A percentile compares a stretch with the other conserved stretches of the same genome.
Evolutionary conservation across 2,797 vertebrate genomes (phyloP).

Genomic region (Sebastes steindachneri): DNA sequence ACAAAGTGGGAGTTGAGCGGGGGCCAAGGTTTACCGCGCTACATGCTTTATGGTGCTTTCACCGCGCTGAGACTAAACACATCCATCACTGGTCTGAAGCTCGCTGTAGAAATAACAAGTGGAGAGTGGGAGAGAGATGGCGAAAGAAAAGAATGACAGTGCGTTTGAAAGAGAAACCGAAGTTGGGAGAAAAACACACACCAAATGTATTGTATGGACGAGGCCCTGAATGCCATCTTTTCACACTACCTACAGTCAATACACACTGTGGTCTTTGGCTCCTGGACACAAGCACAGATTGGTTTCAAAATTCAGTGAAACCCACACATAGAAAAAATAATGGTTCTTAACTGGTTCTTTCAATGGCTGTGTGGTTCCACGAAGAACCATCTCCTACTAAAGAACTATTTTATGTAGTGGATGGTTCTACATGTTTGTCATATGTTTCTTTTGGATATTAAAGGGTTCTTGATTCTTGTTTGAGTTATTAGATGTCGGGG

Average conservation of each 20-base stretch:
- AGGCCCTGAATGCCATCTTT: constrained; percentile 25
- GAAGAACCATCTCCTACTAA: too few relatives aligned
- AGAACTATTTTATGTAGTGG: too few relatives aligned
- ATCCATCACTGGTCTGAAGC: constrained; percentile 50
- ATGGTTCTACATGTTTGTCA: too few relatives aligned
- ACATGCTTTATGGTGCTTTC: constrained; percentile 61
- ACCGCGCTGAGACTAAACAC: constrained; percentile 64
- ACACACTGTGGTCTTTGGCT: not conserved
- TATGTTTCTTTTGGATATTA: too few relatives aligned
- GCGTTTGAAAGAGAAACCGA: constrained; percentile 14
- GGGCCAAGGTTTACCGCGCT: constrained; percentile 38
- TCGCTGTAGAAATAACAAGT: constrained; percentile 47
- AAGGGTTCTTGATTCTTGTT: too few relatives aligned
- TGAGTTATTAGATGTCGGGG: too few relatives aligned
- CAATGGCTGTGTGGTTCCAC: too few relatives aligned
- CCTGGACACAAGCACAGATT: not conserved
- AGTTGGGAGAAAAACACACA: constrained; percentile 10
- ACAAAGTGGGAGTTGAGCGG: constrained; percentile 23
- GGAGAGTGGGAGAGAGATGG: constrained; percentile 16
- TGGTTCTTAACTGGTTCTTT: too few relatives aligned
- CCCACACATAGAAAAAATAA: not conserved
- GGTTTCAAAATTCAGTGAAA: constrained; percentile 15
- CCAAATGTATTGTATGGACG: not conserved
- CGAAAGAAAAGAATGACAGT: constrained; percentile 27
- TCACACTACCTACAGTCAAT: constrained; percentile 6